These are phyloP conservation scores for Syngnathus acus DNA, from an alignment of 2,797 vertebrate species.

Conservation along the genomic window DNA sequence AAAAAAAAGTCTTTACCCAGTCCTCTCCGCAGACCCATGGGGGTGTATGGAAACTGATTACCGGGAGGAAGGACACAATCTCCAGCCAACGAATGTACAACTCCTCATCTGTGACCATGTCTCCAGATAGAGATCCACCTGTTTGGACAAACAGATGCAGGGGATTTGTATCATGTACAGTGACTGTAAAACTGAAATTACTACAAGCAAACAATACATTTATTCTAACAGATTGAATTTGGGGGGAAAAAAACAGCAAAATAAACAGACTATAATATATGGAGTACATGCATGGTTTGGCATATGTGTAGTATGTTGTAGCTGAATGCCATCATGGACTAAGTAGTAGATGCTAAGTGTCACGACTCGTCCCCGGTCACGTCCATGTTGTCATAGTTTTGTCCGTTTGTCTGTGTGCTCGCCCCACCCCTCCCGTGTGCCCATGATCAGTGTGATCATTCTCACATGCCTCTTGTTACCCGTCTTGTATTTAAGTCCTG, in stretches of 20 bases:
- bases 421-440: too few species aligned
- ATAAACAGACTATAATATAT: neutral
- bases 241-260: neutral
- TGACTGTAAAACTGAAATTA: neutral
- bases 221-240: neutral
- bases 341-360: too few species aligned
- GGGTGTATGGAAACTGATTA: slow-evolving; percentile 80
- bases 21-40: slow-evolving; percentile 80
- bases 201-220: neutral
- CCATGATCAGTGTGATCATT: too few species aligned
- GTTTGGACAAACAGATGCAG: neutral
- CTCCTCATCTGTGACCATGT: slow-evolving; percentile 70
- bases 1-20: slow-evolving; percentile 60
- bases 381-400: too few species aligned
- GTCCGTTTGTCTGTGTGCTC: too few species aligned
- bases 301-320: neutral
- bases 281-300: neutral
- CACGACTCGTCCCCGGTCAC: too few species aligned
- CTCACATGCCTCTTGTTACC: too few species aligned
- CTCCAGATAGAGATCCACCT: slow-evolving; percentile 78
- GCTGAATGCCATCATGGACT: neutral
- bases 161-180: neutral
- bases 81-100: slow-evolving; percentile 86
- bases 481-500: too few species aligned
- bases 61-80: slow-evolving; percentile 81